phyloP scores from a whole-genome alignment of 2,113 vertebrate genomes.

The Chionodraco myersi region DNA sequence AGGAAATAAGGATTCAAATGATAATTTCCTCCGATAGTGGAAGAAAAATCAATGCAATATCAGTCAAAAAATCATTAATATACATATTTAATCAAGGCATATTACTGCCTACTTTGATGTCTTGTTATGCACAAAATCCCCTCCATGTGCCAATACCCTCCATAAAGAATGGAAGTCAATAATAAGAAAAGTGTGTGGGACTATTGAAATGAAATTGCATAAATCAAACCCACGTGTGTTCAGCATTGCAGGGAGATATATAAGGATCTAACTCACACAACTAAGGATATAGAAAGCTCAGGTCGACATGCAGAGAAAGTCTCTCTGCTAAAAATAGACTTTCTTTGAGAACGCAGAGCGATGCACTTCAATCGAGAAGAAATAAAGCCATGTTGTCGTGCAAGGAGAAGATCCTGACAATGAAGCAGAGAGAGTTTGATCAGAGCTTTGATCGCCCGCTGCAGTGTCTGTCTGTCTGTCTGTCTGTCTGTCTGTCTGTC shows the following conservation, averaged over 20 bases:
- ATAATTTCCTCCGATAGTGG: too few relatives aligned
- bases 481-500: slow-evolving; percentile 11
- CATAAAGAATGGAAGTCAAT: slow-evolving; percentile 3
- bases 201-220: slow-evolving; percentile 21
- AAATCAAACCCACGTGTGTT: too few relatives aligned
- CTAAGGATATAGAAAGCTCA: neutral
- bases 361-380: neutral
- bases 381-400: neutral
- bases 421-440: slow-evolving; percentile 32
- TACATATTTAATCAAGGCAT: neutral
- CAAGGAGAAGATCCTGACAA: slow-evolving; percentile 19
- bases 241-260: too few relatives aligned
- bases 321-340: neutral
- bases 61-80: neutral
- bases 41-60: too few relatives aligned
- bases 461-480: slow-evolving; percentile 18
- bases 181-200: slow-evolving; percentile 11
- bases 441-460: slow-evolving; percentile 44
- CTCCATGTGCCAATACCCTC: neutral
- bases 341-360: neutral
- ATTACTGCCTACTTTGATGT: neutral
- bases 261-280: neutral
- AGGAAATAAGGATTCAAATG: too few relatives aligned
- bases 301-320: neutral
- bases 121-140: neutral